phyloP scores from a whole-genome alignment of 2,888 invertebrate genomes.

The Cheilosia vulpina region DNA sequence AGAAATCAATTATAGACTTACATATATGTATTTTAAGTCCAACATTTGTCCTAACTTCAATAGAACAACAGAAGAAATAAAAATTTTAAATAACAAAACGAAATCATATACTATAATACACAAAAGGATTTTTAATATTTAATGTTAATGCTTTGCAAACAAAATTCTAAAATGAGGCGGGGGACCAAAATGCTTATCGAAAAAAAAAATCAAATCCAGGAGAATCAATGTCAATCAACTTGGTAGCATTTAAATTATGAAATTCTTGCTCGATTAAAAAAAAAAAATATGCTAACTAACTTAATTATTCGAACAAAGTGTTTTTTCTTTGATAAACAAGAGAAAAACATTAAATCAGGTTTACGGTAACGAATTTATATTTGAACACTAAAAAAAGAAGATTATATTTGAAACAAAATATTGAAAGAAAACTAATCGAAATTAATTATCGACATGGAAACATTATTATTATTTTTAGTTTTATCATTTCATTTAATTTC shows the following conservation, averaged over 20 bases:
- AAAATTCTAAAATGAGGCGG: conserved; percentile 15
- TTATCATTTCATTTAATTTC: conserved; percentile 29
- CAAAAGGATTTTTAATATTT: conserved; percentile 19
- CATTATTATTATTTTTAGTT: conserved; percentile 32
- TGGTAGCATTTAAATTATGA: conserved; percentile 65
- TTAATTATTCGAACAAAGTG: conserved; percentile 21
- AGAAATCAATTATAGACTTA: conserved; percentile 83
- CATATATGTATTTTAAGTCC: conserved; percentile 52
- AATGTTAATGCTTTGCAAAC: conserved; percentile 6
- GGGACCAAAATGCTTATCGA: conserved; percentile 61
- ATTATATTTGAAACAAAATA: conserved; percentile 24
- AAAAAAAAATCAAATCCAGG: conserved; percentile 13
- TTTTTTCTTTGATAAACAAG: neutral
- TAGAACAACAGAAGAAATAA: conserved; percentile 1
- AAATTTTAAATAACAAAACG: conserved; percentile 19
- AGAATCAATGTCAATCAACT: conserved; percentile 42
- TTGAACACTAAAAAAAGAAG: conserved; percentile 25
- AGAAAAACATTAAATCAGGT: conserved; percentile 49
- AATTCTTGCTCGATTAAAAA: conserved; percentile 40
- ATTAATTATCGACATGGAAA: conserved; percentile 67
- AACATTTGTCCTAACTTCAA: conserved; percentile 42
- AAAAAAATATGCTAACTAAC: neutral
- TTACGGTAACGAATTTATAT: conserved; percentile 66
- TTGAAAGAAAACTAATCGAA: conserved; percentile 54
- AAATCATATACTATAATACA: conserved; percentile 14